phyloP scores from a whole-genome alignment of 2,888 invertebrate genomes.

The Harpagoxenus sublaevis region DNA sequence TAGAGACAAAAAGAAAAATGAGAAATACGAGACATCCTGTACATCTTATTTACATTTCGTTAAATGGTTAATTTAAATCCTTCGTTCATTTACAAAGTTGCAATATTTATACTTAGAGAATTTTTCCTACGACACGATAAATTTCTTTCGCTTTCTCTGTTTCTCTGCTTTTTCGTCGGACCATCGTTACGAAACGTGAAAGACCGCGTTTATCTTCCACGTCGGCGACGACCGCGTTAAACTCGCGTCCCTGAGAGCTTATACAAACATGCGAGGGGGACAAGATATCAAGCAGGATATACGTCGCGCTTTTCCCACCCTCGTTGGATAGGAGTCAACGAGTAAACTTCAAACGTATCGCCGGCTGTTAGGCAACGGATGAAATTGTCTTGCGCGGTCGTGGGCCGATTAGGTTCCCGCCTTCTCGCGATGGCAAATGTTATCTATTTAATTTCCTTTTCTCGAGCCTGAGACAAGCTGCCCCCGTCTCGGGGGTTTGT shows the following conservation, averaged over 20 bases:
- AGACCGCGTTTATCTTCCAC: slow-evolving; percentile 57
- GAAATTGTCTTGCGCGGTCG: slow-evolving; percentile 76
- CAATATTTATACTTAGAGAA: slow-evolving; percentile 40
- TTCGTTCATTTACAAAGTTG: slow-evolving; percentile 37
- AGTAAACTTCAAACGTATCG: slow-evolving; percentile 76
- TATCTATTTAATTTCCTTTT: slow-evolving; percentile 81
- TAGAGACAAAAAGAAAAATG: not conserved
- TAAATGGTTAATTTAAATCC: slow-evolving; percentile 53
- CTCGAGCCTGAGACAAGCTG: slow-evolving; percentile 54
- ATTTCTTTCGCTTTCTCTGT: slow-evolving; percentile 47
- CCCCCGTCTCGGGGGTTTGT: not conserved
- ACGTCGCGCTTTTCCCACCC: slow-evolving; percentile 57
- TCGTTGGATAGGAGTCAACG: slow-evolving; percentile 60
- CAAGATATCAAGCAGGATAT: slow-evolving; percentile 67
- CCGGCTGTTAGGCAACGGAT: slow-evolving; percentile 74
- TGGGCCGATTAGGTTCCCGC: slow-evolving; percentile 73
- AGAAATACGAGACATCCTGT: not conserved
- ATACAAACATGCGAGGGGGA: slow-evolving; percentile 57
- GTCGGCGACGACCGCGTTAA: slow-evolving; percentile 50
- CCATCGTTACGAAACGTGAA: slow-evolving; percentile 56
- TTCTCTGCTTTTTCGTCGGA: slow-evolving; percentile 54
- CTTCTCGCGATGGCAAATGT: slow-evolving; percentile 71
- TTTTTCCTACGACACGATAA: slow-evolving; percentile 41
- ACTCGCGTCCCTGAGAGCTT: slow-evolving; percentile 57
- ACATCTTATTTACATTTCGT: slow-evolving; percentile 45